Evolutionary conservation across 37 sponge, comb jelly and placozoan species (phyloP).

Genomic region (Beroe forskalii): DNA sequence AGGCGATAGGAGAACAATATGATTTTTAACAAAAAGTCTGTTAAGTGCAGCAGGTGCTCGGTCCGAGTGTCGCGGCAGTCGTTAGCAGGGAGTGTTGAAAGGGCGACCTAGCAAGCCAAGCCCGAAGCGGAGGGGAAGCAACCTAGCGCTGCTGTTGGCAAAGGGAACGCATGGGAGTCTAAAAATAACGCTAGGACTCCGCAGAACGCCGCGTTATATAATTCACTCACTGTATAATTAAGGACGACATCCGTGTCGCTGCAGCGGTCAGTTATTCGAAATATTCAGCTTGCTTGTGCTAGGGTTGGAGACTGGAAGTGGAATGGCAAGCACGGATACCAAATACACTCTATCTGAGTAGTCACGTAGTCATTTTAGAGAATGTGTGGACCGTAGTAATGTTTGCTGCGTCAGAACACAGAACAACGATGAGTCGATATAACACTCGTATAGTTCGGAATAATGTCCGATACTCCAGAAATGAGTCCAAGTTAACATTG

Average conservation of each 20-base stretch:
- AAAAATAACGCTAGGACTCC: background rate
- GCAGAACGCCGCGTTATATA: background rate
- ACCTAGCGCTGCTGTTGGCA: background rate
- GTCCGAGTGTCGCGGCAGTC: background rate
- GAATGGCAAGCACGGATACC: too few relatives aligned
- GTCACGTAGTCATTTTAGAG: too few relatives aligned
- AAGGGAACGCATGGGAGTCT: background rate
- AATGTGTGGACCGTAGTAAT: too few relatives aligned
- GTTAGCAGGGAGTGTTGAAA: background rate
- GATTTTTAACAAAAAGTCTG: background rate
- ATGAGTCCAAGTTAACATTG: too few relatives aligned
- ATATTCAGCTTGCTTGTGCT: too few relatives aligned
- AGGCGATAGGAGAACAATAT: background rate
- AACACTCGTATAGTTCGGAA: too few relatives aligned
- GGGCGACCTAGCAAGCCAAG: background rate
- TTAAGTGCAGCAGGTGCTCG: background rate
- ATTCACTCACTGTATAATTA: background rate
- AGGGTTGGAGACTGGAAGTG: too few relatives aligned
- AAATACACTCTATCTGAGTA: too few relatives aligned
- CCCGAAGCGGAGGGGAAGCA: too few relatives aligned
- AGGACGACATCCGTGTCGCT: background rate
- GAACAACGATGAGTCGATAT: too few relatives aligned
- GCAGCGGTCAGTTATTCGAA: background rate
- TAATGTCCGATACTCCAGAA: too few relatives aligned
- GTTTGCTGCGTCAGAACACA: too few relatives aligned